phyloP scores from a whole-genome alignment of 2,888 invertebrate species.

The Drosophila lacicola region DNA sequence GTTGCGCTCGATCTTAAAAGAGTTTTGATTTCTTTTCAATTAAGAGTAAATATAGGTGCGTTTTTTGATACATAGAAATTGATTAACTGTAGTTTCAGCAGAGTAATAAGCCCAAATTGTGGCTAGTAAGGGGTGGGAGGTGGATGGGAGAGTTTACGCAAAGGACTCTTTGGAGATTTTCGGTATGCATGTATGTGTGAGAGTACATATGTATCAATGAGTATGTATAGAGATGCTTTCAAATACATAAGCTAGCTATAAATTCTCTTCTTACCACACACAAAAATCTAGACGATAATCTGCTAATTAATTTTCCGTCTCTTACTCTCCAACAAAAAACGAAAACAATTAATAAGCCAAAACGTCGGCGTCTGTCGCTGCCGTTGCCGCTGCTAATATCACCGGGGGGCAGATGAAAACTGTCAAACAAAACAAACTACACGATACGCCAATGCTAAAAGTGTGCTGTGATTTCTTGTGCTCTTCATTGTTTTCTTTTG shows the following conservation, averaged over 20 bases:
- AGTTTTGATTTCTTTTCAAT: constrained; percentile 38
- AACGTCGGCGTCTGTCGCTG: constrained; percentile 41
- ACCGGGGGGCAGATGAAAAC: constrained; percentile 59
- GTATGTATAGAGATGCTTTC: background rate
- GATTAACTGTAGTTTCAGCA: constrained; percentile 2
- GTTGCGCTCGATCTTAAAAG: constrained; percentile 3
- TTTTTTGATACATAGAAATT: background rate
- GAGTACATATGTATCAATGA: background rate
- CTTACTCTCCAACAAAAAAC: constrained; percentile 12
- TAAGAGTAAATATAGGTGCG: constrained; percentile 6
- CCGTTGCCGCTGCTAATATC: constrained; percentile 33
- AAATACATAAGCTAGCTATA: background rate
- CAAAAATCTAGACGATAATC: constrained; percentile 18
- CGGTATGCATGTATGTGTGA: no score
- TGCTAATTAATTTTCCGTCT: constrained; percentile 29
- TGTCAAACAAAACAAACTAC: constrained; percentile 76
- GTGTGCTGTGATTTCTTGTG: constrained; percentile 64
- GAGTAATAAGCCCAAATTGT: no score
- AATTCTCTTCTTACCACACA: background rate
- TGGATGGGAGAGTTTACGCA: background rate
- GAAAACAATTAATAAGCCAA: constrained; percentile 66
- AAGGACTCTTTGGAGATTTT: background rate
- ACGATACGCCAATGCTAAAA: constrained; percentile 66
- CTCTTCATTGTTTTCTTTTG: constrained; percentile 49
- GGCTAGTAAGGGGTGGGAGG: no score